phyloP scores from a whole-genome alignment of 2,797 vertebrate genomes.

The Hydrolagus colliei region DNA sequence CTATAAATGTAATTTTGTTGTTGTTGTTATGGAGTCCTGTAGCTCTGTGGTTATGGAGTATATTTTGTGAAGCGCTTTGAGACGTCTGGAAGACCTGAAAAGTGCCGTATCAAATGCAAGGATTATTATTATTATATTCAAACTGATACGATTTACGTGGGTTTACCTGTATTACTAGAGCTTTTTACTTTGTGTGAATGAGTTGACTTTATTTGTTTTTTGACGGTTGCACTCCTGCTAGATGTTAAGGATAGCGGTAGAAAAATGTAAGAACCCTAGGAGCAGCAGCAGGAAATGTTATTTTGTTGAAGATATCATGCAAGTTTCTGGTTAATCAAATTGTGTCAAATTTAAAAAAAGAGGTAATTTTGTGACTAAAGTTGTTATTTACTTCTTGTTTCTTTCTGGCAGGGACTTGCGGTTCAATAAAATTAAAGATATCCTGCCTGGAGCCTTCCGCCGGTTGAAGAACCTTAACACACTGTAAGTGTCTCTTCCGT shows the following conservation, averaged over 20 bases:
- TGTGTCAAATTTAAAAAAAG: neutral
- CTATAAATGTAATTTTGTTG: too few species aligned
- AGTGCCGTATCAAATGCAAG: too few species aligned
- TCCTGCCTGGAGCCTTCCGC: conserved; percentile 79
- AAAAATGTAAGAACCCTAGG: neutral
- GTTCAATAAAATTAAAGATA: conserved; percentile 95
- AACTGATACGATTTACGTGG: too few species aligned
- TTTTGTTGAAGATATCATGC: neutral
- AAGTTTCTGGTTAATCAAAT: neutral
- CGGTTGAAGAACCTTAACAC: conserved; percentile 85
- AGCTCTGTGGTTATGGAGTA: too few species aligned
- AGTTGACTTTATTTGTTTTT: too few species aligned
- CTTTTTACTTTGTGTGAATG: too few species aligned
- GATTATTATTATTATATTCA: too few species aligned
- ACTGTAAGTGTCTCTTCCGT: conserved; percentile 56
- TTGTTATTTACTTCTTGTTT: conserved; percentile 28
- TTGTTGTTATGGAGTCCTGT: too few species aligned
- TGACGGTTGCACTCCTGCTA: neutral
- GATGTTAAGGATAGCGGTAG: too few species aligned
- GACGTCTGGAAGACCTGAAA: too few species aligned
- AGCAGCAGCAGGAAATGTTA: neutral
- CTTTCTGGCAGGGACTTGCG: conserved; percentile 75
- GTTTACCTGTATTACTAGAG: too few species aligned
- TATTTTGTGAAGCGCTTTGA: too few species aligned
- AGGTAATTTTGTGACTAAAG: neutral